Percentiles rank a stretch among this genome's conserved stretches.
These are phyloP conservation scores for Netelia melanura DNA, from an alignment of 2,888 invertebrate genomes.

Conservation along the genomic window DNA sequence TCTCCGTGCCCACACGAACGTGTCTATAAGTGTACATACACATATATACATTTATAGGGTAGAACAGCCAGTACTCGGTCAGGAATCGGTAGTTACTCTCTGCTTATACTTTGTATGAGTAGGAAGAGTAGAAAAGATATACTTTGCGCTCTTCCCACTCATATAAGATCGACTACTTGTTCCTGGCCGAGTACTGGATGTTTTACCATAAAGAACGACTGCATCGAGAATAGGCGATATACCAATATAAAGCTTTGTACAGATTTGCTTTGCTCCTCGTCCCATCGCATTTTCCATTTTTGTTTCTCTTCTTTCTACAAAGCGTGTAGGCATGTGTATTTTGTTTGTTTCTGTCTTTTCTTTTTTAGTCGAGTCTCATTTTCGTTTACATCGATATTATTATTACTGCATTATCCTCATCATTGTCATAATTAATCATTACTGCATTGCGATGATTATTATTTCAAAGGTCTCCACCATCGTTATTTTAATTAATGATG, in stretches of 20 bases:
- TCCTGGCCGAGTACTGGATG: no score
- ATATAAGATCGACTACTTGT: no score
- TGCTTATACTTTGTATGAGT: no score
- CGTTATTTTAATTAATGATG: slow-evolving; percentile 29
- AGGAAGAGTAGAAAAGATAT: no score
- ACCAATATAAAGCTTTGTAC: slow-evolving; percentile 56
- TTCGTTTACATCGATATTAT: slow-evolving; percentile 19
- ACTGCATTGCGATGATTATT: slow-evolving; percentile 2
- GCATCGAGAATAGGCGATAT: slow-evolving; percentile 27
- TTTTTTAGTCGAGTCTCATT: slow-evolving; percentile 25
- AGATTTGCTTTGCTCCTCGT: slow-evolving; percentile 38
- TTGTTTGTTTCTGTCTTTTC: slow-evolving; percentile 5
- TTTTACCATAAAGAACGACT: neutral
- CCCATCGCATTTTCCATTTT: neutral
- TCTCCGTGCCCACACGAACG: slow-evolving; percentile 23
- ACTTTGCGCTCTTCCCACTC: no score
- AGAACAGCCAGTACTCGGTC: no score
- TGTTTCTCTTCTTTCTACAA: slow-evolving; percentile 52
- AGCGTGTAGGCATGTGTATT: slow-evolving; percentile 38
- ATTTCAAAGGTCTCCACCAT: neutral
- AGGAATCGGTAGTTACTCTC: no score
- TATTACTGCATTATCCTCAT: slow-evolving; percentile 21
- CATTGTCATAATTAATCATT: slow-evolving; percentile 1
- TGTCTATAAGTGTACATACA: neutral
- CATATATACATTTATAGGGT: neutral